A percentile compares a stretch with the other conserved stretches of the same genome.
phyloP scores from a whole-genome alignment of 2,797 vertebrate genomes.

The Rhyacichthys aspro region DNA sequence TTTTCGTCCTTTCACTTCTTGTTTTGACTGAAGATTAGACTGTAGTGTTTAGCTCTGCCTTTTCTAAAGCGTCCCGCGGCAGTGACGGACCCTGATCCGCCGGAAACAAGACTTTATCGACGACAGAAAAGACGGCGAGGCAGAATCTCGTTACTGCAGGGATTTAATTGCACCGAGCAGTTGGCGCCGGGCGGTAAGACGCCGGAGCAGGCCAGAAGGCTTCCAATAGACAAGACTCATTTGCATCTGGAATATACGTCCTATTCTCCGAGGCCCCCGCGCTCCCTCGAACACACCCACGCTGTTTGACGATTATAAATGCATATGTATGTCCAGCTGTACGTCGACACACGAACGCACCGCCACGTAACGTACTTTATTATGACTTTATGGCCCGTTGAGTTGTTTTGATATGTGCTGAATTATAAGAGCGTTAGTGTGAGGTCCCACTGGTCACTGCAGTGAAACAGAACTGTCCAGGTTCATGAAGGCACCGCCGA shows the following conservation, averaged over 20 bases:
- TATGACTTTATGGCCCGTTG: slow-evolving; percentile 53
- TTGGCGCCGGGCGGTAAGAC: slow-evolving; percentile 29
- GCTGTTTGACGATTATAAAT: slow-evolving; percentile 29
- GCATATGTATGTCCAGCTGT: slow-evolving; percentile 13
- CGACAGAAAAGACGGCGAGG: too few species aligned
- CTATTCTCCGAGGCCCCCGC: slow-evolving; percentile 35
- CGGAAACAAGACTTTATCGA: too few species aligned
- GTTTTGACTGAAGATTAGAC: too few species aligned
- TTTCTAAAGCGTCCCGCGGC: too few species aligned
- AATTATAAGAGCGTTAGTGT: slow-evolving; percentile 59
- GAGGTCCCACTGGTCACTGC: slow-evolving; percentile 44
- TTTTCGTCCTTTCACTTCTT: too few species aligned
- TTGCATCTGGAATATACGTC: slow-evolving; percentile 58
- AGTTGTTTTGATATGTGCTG: slow-evolving; percentile 64
- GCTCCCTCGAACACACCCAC: slow-evolving; percentile 43
- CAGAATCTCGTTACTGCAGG: slow-evolving; percentile 42
- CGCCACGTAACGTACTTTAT: slow-evolving; percentile 17
- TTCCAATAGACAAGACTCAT: slow-evolving; percentile 39
- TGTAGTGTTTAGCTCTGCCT: too few species aligned
- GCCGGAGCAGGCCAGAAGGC: slow-evolving; percentile 23
- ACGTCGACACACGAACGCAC: slow-evolving; percentile 10
- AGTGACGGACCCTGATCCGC: too few species aligned
- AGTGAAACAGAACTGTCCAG: slow-evolving; percentile 19
- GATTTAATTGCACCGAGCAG: slow-evolving; percentile 57
- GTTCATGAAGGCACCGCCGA: slow-evolving; percentile 42